These are phyloP conservation scores for Lamprotornis superbus DNA, from an alignment of 2,113 vertebrate genomes.

Conservation along the genomic window DNA sequence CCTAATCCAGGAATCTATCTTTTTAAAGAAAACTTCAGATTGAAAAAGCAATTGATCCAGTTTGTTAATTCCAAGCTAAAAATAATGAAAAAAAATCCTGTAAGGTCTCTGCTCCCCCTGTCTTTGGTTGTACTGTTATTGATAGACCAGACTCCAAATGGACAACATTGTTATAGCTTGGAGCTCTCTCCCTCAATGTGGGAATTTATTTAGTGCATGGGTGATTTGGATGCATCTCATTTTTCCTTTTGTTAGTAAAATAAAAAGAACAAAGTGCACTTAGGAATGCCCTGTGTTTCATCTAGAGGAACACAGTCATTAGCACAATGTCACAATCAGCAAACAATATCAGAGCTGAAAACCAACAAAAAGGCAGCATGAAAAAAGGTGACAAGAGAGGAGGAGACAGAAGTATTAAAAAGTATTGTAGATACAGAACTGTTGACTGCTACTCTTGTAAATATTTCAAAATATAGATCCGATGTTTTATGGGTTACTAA, in stretches of 20 bases:
- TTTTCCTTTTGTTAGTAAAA: not conserved
- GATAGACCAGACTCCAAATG: not conserved
- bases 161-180: not conserved
- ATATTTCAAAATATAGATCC: constrained; percentile 34
- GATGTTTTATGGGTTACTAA: constrained; percentile 48
- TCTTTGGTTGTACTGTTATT: not conserved
- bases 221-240: not conserved
- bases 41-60: not conserved
- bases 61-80: not conserved
- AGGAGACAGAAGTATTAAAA: constrained; percentile 19
- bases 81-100: not conserved
- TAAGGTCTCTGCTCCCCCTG: accelerated
- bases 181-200: not conserved
- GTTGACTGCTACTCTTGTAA: constrained; percentile 45
- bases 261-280: not conserved
- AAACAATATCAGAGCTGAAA: not conserved
- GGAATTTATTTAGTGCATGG: not conserved
- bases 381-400: not conserved
- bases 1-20: not conserved
- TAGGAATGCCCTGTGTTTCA: not conserved
- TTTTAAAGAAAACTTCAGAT: not conserved
- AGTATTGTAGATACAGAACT: constrained; percentile 2
- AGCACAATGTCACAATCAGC: not conserved
- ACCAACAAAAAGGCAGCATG: not conserved
- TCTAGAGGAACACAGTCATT: not conserved